Percentiles rank a stretch among this genome's conserved stretches.
These are phyloP conservation scores for Patella pellucida DNA, from an alignment of 2,888 invertebrate genomes.

Conservation along the genomic window DNA sequence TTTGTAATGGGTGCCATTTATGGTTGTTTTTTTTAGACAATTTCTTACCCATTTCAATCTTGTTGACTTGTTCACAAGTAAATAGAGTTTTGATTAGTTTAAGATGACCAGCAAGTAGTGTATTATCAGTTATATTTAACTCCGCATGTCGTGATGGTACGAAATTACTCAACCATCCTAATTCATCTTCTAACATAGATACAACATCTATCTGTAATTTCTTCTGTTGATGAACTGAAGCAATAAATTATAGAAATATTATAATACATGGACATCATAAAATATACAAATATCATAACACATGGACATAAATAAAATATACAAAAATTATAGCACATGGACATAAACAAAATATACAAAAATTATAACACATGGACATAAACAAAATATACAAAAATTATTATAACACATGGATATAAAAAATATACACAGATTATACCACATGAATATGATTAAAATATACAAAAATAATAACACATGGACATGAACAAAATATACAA, in stretches of 20 bases:
- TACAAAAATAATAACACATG: no score
- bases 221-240: slow-evolving; percentile 63
- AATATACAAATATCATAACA: not conserved
- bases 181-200: slow-evolving; percentile 72
- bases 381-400: no score
- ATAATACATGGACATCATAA: not conserved
- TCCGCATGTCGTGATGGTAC: slow-evolving; percentile 65
- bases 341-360: not conserved
- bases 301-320: not conserved
- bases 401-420: no score
- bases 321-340: not conserved
- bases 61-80: slow-evolving; percentile 71
- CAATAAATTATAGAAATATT: not conserved
- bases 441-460: no score
- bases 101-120: slow-evolving; percentile 73
- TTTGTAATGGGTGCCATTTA: no score
- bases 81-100: slow-evolving; percentile 70
- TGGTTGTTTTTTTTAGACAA: no score
- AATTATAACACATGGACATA: no score
- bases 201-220: slow-evolving; percentile 64
- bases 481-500: no score
- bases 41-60: slow-evolving; percentile 64
- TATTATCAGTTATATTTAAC: slow-evolving; percentile 69
- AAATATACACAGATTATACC: no score
- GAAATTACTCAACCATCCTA: slow-evolving; percentile 72